Conservation (phyloP, 2,113 vertebrate species). For the Prionailurus bengalensis region DNA sequence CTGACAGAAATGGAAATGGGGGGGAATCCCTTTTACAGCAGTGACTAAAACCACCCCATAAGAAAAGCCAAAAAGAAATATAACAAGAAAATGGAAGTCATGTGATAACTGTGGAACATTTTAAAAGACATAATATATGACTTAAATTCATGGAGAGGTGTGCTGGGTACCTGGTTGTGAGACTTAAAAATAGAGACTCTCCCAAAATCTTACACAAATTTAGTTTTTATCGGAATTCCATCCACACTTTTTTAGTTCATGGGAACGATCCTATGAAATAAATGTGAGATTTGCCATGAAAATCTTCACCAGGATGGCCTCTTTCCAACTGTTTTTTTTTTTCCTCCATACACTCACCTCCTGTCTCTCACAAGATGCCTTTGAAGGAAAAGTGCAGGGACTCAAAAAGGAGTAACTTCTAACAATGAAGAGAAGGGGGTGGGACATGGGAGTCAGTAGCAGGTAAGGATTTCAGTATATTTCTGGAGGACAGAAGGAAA, state of each 20-base stretch:
- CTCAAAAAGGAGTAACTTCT: not conserved
- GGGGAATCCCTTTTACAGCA: not conserved
- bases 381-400: not conserved
- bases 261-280: not conserved
- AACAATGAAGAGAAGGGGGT: not conserved
- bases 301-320: not conserved
- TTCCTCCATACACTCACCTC: not conserved
- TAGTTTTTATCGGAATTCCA: not conserved
- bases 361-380: not conserved
- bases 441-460: not conserved
- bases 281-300: not conserved
- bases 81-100: not conserved
- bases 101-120: not conserved
- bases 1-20: not conserved
- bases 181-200: not conserved
- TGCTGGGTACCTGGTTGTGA: not conserved
- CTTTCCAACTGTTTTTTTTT: not conserved
- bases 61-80: not conserved
- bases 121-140: not conserved
- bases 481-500: not conserved
- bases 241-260: not conserved
- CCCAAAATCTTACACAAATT: not conserved
- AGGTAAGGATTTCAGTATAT: not conserved
- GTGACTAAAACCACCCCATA: not conserved
- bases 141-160: not conserved